Base-by-base conservation (phyloP, 2,888 invertebrate species). In the Apomyelois bistriatella region DNA sequence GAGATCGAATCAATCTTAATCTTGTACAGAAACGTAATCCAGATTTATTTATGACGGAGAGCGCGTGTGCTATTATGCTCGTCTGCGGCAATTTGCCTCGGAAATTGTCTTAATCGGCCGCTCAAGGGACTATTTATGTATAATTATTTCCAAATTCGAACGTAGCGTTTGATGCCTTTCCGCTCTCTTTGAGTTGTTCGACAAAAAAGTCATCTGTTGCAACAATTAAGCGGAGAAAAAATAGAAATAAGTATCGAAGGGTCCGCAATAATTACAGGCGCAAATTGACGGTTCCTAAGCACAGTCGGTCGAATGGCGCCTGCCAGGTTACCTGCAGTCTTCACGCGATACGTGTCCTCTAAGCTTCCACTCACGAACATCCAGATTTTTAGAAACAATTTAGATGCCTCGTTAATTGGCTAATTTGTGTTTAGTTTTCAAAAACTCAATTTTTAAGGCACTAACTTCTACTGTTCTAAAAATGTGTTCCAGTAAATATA, bases 41-140 rank as follows among this genome's bases (percentile, higher is more conserved):
- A 88, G 89, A 90, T 90, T 85, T 90, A 90, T 90, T 90, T 90
- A 90, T 87, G 90, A 88, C 78, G 76, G 79, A 76, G 78, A 77
- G 77, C 78, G 82, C 85, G 88, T 89, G 88, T 89, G 90, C 90
- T 90, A 90, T 90, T 90, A 90, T 89, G 75, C 85, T 85, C 90
- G 89, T 90, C 90, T 86, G 90, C 86, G 76, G 89, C 90, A 90
- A 90, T 90, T 90, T 90, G 84, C 89, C 76, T 88, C 87, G 84
- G 88, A 89, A 90, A 90, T 90, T 90, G 90, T 90, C 89, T 90
- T 90, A 90, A 90, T 90, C 90, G 90, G 82, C 82, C 90, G 90
- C 90, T 90, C 90, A 90, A 90, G 90, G 90, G 90, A 90, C 90
- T 90, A 89, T 90, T 90, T 90, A 90, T 90, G 87, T 90, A 90